Evolutionary conservation across 53 echinoderm and acorn worm species (phyloP).

Genomic region (Patiria pectinifera): DNA sequence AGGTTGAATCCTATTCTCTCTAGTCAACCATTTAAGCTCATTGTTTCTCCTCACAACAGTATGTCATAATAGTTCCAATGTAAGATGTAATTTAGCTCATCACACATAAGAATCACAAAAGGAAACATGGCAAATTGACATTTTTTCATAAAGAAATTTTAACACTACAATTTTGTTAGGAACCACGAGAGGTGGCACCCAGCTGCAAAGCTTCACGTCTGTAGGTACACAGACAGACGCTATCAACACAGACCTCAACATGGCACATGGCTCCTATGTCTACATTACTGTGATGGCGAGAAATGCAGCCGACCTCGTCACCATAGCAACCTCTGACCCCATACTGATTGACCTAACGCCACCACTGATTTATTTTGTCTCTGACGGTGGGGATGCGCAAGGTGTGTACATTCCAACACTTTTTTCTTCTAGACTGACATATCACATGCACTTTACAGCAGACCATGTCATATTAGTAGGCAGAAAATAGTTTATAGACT

Average conservation of each 20-base stretch:
- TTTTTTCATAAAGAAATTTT: no score
- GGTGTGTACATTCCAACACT: background rate
- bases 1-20: background rate
- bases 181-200: conserved; percentile 58
- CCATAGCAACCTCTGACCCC: conserved; percentile 28
- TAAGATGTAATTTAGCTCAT: no score
- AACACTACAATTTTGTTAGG: conserved; percentile 21
- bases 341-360: conserved; percentile 51
- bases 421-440: no score
- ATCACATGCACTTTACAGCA: no score
- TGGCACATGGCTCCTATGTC: conserved; percentile 40
- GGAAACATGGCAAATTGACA: no score
- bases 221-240: conserved; percentile 28
- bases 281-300: conserved; percentile 62
- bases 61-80: background rate
- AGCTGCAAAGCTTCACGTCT: conserved; percentile 51
- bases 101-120: no score
- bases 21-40: background rate
- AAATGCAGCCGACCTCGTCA: conserved; percentile 50
- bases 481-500: no score
- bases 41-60: background rate
- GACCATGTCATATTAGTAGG: no score
- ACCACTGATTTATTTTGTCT: conserved; percentile 41
- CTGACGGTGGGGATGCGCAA: conserved; percentile 1
- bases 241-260: conserved; percentile 28